phyloP scores from a whole-genome alignment of 2,113 vertebrate genomes.

The Ceyx melanurus region DNA sequence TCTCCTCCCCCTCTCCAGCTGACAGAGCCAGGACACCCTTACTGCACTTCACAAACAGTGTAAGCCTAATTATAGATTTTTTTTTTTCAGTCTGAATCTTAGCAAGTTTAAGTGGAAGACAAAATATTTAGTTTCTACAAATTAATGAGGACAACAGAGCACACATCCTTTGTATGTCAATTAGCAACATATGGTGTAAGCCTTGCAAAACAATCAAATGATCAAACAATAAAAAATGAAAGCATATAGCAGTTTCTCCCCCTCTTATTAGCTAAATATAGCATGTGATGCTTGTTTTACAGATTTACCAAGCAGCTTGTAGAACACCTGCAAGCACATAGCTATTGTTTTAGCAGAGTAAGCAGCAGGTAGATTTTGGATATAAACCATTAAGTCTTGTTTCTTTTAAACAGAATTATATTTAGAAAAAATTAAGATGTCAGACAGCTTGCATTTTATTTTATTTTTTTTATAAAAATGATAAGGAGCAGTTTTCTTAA shows the following conservation, averaged over 20 bases:
- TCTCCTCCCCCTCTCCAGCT: constrained; percentile 39
- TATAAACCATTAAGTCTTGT: background rate
- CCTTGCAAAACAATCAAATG: constrained; percentile 54
- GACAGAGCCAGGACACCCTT: background rate
- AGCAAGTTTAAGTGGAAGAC: constrained; percentile 37
- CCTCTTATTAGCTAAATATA: constrained; percentile 13
- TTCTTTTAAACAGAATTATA: background rate
- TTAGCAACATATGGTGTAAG: constrained; percentile 67
- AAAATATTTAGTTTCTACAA: constrained; percentile 65
- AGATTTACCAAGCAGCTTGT: constrained; percentile 68
- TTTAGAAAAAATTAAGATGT: background rate
- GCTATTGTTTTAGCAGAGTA: background rate
- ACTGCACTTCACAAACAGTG: constrained; percentile 10
- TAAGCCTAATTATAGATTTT: constrained; percentile 42
- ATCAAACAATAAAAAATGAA: constrained; percentile 61
- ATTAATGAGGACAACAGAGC: constrained; percentile 64
- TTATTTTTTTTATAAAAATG: background rate
- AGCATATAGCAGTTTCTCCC: constrained; percentile 2
- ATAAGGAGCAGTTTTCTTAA: background rate
- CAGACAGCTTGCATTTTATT: background rate
- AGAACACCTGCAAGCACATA: constrained; percentile 69
- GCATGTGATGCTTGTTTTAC: background rate
- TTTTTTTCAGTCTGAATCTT: constrained; percentile 1
- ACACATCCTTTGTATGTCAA: constrained; percentile 60
- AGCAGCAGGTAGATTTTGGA: background rate